Evolutionary conservation across 2,797 vertebrate species (phyloP), one percentile per base, ranked within the genome.

Genomic region (Limnodromus scolopaceus): DNA sequence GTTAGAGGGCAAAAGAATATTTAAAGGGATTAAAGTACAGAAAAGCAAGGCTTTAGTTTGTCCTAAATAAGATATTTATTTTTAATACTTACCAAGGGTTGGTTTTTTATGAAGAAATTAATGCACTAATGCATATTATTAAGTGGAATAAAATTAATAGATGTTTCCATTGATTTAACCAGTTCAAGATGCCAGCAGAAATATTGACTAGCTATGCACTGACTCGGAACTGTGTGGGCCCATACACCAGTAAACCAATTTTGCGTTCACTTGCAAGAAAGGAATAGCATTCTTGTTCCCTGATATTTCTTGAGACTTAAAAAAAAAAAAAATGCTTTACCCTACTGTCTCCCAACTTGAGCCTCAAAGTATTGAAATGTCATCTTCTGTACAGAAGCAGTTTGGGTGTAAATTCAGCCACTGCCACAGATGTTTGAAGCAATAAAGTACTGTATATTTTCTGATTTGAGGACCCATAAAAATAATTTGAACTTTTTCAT

Each of bases 171-270:
- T 64, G 85, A 92, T 77, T 90, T 96, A 96, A 95, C 71, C 86
- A 88, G 80, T 96, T 96, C 94, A 97, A 96, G 90, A 97, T 97
- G 97, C 97, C 94, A 96, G 96, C 97, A 97, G 94, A 95, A 97
- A 94, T 96, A 97, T 36, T 95, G 93, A 97, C 91, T 96, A 97
- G 97, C 98, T 98, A 97, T 98, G 98, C 97, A 98, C 92, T 96
- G 93, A 94, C 95, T 96, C 16, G 38, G 92, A 94, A 79, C 93
- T 87, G 65, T 69, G 78, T 82, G 95, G 97, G 96, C 95, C 88
- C 74, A 27, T 32, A 63, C 85, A 92, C 84, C 85, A 93, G 84
- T 92, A 96, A 95, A 86, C 69, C 76, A 86, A 46, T 96, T 92
- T 92, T 92, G 61, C 72, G 28, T 93, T 97, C 87, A 85, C 79